Evolutionary conservation across 2,113 vertebrate species (phyloP), one percentile per base, ranked within the genome.

Genomic region (Neodontobutis hainanensis): DNA sequence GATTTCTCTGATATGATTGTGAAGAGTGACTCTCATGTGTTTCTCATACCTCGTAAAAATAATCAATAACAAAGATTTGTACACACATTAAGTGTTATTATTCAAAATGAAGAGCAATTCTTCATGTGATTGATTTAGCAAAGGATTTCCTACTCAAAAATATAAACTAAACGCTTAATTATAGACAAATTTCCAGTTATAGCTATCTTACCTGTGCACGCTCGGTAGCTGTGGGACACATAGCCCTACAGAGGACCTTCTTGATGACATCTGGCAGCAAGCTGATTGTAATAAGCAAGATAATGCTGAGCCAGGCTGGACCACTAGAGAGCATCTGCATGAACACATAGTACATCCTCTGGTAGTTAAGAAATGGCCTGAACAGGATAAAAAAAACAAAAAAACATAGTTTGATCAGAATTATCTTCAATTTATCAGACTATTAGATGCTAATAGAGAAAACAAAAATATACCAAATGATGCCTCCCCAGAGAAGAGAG

Each of bases 321-420:
- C 96, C 97, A 9, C 96, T 96, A 49, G 96, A 97, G 71, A 99
- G 76, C 97, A 98, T 97, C 90, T 97, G 96, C 83, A 99, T 94
- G 90, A 99, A 99, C 68, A 99, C 95, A 0, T 98, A 98, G 92
- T 99, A 98, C 97, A 99, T 99, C 91, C 96, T 93, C 92, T 99
- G 97, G 83, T 98, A 98, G 91, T 94, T 98, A 82, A 99, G 94
- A 93, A 99, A 99, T 6, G 97, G 97, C 97, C 97, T 99, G 73
- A 10, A 40, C 47, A 59, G 44, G 5, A 15, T 35, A 4, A 34
- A 57, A n/a, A 62, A 15, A 40, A n/a, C n/a, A n/a, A n/a, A 5
- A 43, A 2, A 42, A 15, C 32, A 27, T 0, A 12, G 5, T 27
- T 58, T 43, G 40, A 14, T 7, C 38, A 2, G 45, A 58, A 51